phyloP scores from a whole-genome alignment of 2,888 invertebrate species.

The Drosophila gaucha region DNA sequence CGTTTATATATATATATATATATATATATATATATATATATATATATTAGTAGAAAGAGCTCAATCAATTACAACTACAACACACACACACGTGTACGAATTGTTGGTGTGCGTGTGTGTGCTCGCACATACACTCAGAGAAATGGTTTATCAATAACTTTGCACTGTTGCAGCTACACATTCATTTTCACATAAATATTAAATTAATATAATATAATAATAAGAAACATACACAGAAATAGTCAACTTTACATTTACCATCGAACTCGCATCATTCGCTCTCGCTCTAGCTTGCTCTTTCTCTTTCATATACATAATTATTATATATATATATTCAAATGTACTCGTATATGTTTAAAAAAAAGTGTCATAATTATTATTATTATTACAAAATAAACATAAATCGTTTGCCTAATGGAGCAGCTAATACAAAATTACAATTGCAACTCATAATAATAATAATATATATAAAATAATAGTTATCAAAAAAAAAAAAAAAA shows the following conservation, averaged over 20 bases:
- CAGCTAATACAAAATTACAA: slow-evolving; percentile 57
- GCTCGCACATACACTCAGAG: neutral
- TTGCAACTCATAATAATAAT: slow-evolving; percentile 37
- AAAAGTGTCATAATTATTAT: slow-evolving; percentile 18
- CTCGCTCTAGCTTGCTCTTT: slow-evolving; percentile 5
- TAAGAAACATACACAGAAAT: slow-evolving; percentile 46
- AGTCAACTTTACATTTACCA: slow-evolving; percentile 52
- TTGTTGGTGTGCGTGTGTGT: neutral
- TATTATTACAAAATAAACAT: slow-evolving; percentile 25
- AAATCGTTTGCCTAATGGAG: slow-evolving; percentile 35
- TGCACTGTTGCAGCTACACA: slow-evolving; percentile 17
- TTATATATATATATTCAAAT: slow-evolving; percentile 3
- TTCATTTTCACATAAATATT: slow-evolving; percentile 45
- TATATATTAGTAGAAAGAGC: slow-evolving; percentile 6
- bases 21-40: slow-evolving; percentile 5
- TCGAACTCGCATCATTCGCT: slow-evolving; percentile 22
- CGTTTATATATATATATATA: slow-evolving; percentile 1
- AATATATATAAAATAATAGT: slow-evolving; percentile 17
- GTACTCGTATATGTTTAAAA: slow-evolving; percentile 11
- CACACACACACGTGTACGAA: slow-evolving; percentile 22
- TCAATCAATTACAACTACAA: slow-evolving; percentile 4
- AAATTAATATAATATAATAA: slow-evolving; percentile 33
- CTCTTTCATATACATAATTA: slow-evolving; percentile 22
- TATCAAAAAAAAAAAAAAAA: slow-evolving; percentile 21
- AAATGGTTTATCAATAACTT: slow-evolving; percentile 18